Evolutionary conservation across 2,888 invertebrate genomes (phyloP).

Genomic region (Pimpla rufipes): DNA sequence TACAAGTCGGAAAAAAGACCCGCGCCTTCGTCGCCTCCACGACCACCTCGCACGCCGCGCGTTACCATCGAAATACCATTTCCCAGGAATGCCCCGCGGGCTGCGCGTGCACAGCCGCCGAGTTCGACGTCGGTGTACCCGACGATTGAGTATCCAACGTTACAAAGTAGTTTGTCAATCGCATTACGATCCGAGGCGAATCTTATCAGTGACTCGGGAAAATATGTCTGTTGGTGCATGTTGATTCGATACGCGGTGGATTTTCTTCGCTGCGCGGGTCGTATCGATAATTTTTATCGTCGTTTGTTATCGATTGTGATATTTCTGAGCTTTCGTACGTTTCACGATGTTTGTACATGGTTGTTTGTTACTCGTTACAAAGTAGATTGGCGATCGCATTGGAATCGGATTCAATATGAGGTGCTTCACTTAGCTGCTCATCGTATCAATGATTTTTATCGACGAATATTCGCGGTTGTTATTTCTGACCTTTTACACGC

Average conservation of each 20-base stretch:
- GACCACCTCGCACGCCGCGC: neutral
- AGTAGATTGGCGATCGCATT: too few relatives aligned
- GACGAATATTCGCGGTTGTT: too few relatives aligned
- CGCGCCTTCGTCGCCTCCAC: too few relatives aligned
- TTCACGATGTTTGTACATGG: too few relatives aligned
- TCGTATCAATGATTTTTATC: too few relatives aligned
- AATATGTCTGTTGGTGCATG: neutral
- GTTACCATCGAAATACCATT: slow-evolving; percentile 32
- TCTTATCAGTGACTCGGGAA: neutral
- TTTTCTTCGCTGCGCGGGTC: neutral
- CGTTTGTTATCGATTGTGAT: too few relatives aligned
- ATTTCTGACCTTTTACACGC: too few relatives aligned
- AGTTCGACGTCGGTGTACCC: neutral
- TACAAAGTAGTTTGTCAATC: slow-evolving; percentile 37
- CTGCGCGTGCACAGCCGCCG: too few relatives aligned
- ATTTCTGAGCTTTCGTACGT: too few relatives aligned
- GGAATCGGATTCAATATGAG: neutral
- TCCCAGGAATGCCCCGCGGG: neutral
- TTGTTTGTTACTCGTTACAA: too few relatives aligned
- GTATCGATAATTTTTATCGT: too few relatives aligned
- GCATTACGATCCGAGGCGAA: slow-evolving; percentile 15
- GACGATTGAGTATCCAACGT: neutral
- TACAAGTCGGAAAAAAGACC: slow-evolving; percentile 21
- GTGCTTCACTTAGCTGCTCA: neutral
- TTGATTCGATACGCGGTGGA: neutral